phyloP scores from a whole-genome alignment of 1,140 invertebrate genomes.

The Aphelinus certus region DNA sequence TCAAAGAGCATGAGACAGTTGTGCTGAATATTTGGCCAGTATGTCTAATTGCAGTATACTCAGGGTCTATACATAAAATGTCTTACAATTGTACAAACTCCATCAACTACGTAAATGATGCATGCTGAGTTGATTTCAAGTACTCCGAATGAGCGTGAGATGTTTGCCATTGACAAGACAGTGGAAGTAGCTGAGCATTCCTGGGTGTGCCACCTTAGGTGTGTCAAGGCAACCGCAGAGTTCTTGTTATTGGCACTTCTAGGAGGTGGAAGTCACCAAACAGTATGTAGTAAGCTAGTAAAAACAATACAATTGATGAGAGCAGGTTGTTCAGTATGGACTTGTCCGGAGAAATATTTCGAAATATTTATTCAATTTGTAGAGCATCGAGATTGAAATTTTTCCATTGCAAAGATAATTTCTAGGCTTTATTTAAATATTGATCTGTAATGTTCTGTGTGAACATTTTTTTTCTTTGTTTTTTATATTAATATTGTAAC shows the following conservation, averaged over 20 bases:
- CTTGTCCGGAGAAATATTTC: no score
- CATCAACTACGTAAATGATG: conserved; percentile 30
- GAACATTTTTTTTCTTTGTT: no score
- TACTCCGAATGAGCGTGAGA: conserved; percentile 34
- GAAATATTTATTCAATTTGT: no score
- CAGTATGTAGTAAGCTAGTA: conserved; percentile 48
- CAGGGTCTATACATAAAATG: not conserved
- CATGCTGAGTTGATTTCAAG: conserved; percentile 30
- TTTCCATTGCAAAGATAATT: no score
- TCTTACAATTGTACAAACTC: conserved; percentile 20
- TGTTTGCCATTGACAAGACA: conserved; percentile 46
- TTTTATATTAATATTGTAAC: no score
- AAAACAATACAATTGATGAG: conserved; percentile 36
- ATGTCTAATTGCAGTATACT: conserved; percentile 10
- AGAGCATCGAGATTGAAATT: no score
- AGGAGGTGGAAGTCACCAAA: conserved; percentile 50
- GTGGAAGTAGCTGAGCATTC: conserved; percentile 47
- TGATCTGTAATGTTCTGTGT: no score
- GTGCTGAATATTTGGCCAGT: conserved; percentile 20
- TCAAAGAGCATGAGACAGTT: conserved; percentile 29
- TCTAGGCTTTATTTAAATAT: no score
- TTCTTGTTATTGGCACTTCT: conserved; percentile 48
- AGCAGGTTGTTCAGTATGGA: conserved; percentile 4
- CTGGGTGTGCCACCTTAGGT: conserved; percentile 43
- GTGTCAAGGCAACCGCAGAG: conserved; percentile 43